Percentiles rank a stretch among this genome's conserved stretches.
Conservation (phyloP, 2,888 invertebrate genomes). For the Pasiphila rectangulata region DNA sequence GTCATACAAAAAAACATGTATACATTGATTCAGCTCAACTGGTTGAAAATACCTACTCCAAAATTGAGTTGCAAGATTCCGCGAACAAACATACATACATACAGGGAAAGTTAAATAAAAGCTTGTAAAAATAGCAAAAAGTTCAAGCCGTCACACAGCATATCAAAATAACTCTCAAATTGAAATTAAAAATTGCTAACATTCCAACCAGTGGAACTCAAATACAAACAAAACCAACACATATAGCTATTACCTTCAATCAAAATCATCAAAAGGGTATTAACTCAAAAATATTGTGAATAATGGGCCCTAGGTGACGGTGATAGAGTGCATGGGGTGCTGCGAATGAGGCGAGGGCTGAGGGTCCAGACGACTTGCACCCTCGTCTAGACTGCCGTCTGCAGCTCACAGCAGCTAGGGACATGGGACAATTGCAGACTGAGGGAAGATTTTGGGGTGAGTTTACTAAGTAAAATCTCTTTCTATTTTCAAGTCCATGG, state of each 20-base stretch:
- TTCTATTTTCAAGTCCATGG: too few relatives aligned
- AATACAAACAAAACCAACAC: slow-evolving; percentile 29
- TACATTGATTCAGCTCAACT: too few relatives aligned
- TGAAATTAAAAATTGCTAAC: slow-evolving; percentile 5
- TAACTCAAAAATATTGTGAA: slow-evolving; percentile 23
- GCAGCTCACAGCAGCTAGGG: slow-evolving; percentile 45
- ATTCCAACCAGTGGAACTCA: slow-evolving; percentile 10
- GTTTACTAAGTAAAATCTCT: too few relatives aligned
- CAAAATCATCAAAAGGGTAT: slow-evolving; percentile 18
- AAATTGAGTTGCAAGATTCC: too few relatives aligned
- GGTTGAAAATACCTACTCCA: too few relatives aligned
- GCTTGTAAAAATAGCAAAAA: too few relatives aligned
- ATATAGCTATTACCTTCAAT: slow-evolving; percentile 25
- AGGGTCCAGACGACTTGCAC: slow-evolving; percentile 76
- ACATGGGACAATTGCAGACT: slow-evolving; percentile 40
- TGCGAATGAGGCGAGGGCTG: slow-evolving; percentile 48
- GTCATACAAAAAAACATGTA: too few relatives aligned
- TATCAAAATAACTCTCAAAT: too few relatives aligned
- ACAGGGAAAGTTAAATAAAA: too few relatives aligned
- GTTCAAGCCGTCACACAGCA: too few relatives aligned
- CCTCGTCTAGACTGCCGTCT: slow-evolving; percentile 74
- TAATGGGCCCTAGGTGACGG: slow-evolving; percentile 22
- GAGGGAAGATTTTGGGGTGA: not conserved
- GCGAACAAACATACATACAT: too few relatives aligned
- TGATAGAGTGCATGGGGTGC: slow-evolving; percentile 23